Conservation (phyloP, 2,113 vertebrate species). For the Sigmodon hispidus region DNA sequence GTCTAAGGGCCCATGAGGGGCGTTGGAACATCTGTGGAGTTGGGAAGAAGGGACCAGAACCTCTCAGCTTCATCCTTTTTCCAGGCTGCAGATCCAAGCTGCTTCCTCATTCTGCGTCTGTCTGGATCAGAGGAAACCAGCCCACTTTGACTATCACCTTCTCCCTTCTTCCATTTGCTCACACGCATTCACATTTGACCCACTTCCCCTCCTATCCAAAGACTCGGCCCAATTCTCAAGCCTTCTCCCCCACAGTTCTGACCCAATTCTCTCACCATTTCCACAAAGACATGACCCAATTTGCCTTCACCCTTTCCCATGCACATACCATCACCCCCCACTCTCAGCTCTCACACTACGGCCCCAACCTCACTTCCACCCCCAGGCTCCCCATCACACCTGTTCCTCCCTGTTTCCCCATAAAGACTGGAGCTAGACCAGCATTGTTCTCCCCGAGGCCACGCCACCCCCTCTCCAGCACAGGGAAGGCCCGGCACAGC, state of each 20-base stretch:
- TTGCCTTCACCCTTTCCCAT: conserved; percentile 70
- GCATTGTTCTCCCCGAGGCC: neutral
- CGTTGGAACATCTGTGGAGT: neutral
- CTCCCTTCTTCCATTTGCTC: conserved; percentile 41
- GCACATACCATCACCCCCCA: conserved; percentile 60
- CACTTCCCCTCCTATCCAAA: conserved; percentile 68
- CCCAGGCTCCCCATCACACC: conserved; percentile 54
- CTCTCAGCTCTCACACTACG: conserved; percentile 55
- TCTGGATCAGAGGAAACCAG: neutral
- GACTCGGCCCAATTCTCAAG: conserved; percentile 80
- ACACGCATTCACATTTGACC: conserved; percentile 60
- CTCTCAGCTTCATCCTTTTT: neutral
- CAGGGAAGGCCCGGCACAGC: neutral
- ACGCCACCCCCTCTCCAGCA: neutral
- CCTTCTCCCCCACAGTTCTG: conserved; percentile 83
- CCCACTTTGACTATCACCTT: conserved; percentile 35
- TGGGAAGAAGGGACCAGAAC: neutral
- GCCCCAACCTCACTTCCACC: conserved; percentile 68
- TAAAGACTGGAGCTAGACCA: neutral
- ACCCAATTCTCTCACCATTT: conserved; percentile 81
- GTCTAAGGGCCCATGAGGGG: neutral
- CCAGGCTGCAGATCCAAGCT: neutral
- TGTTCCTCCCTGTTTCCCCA: conserved; percentile 4
- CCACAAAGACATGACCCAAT: conserved; percentile 81
- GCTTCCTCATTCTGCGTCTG: neutral